Percentiles rank a stretch among this genome's conserved stretches.
These are phyloP conservation scores for Eulemur macaco DNA, from an alignment of 2,113 vertebrate species.

Conservation along the genomic window DNA sequence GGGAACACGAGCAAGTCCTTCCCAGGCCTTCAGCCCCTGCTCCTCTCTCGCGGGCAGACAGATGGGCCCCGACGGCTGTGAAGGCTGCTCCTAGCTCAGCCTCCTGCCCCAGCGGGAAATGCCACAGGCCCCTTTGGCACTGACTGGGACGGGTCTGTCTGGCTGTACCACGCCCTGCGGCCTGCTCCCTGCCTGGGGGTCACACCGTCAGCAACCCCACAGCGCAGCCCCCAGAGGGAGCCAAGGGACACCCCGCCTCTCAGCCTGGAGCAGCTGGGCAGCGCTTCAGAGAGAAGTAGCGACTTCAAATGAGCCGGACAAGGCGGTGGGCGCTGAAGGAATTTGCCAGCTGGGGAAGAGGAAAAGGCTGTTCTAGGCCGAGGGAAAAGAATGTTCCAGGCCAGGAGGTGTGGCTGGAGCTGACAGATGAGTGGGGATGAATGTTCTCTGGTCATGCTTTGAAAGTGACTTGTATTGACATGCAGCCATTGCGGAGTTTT, in stretches of 20 bases:
- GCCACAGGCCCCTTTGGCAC: neutral
- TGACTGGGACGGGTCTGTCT: neutral
- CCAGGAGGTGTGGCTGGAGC: neutral
- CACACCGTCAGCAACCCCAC: neutral
- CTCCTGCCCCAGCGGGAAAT: neutral
- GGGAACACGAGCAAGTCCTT: neutral
- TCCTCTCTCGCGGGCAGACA: neutral
- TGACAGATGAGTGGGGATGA: neutral
- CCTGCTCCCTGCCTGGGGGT: neutral
- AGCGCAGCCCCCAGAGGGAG: neutral
- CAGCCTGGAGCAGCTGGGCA: neutral
- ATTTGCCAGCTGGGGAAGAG: neutral
- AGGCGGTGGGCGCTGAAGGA: neutral
- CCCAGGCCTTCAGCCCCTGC: neutral
- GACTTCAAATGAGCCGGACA: neutral
- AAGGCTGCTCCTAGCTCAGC: neutral
- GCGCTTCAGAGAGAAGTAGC: neutral
- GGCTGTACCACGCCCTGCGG: neutral
- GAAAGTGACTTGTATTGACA: neutral
- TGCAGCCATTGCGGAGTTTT: neutral
- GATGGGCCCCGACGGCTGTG: no score
- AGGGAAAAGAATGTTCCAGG: neutral
- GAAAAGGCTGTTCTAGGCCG: neutral
- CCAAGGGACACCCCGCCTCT: neutral
- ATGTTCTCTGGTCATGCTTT: neutral